A percentile compares a stretch with the other conserved stretches of the same genome.
These are phyloP conservation scores for Uloborus plumipes DNA, from an alignment of 2,888 invertebrate species.

Conservation along the genomic window DNA sequence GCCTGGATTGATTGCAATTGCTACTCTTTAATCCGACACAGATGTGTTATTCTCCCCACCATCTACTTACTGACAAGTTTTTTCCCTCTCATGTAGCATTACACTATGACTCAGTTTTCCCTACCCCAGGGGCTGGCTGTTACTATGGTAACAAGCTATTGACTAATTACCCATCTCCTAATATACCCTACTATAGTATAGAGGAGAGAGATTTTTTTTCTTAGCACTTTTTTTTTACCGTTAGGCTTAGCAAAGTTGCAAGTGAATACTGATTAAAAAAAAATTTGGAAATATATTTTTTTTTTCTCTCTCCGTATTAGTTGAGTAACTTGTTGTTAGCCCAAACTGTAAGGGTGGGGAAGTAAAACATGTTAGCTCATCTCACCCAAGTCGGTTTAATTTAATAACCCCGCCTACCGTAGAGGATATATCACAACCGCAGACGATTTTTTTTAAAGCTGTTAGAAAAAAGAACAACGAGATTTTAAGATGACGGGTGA, in stretches of 20 bases:
- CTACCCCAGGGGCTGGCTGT: constrained; percentile 51
- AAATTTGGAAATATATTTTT: constrained; percentile 16
- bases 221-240: background rate
- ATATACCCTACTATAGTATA: constrained; percentile 27
- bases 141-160: constrained; percentile 48
- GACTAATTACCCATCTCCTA: constrained; percentile 57
- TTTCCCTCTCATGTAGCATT: constrained; percentile 20
- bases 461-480: constrained; percentile 26
- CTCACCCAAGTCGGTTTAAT: constrained; percentile 44
- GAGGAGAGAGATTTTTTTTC: constrained; percentile 20
- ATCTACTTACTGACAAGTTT: background rate
- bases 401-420: constrained; percentile 55
- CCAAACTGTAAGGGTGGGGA: constrained; percentile 24
- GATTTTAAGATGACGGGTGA: constrained; percentile 48
- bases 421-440: constrained; percentile 30
- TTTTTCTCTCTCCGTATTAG: constrained; percentile 25
- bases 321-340: constrained; percentile 51
- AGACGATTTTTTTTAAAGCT: constrained; percentile 2
- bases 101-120: constrained; percentile 45
- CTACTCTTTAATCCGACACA: constrained; percentile 43
- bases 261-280: constrained; percentile 16
- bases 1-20: constrained; percentile 49
- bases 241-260: constrained; percentile 16
- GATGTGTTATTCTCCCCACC: background rate
- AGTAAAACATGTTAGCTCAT: constrained; percentile 45